These are phyloP conservation scores for Petrophora chlorosata DNA, from an alignment of 2,888 invertebrate species.

Conservation along the genomic window DNA sequence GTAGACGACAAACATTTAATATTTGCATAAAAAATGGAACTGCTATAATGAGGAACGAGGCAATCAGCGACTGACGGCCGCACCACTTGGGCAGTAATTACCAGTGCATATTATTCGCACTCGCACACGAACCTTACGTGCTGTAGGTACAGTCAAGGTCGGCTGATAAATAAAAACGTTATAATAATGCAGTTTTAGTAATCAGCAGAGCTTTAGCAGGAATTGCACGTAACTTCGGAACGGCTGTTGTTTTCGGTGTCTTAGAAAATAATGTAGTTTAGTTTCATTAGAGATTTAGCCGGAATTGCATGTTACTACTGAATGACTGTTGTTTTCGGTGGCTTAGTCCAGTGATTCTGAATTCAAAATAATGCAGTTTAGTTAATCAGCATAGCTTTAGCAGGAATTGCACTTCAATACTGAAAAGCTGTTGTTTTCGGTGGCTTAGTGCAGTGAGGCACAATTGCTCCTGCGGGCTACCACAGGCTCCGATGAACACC, in stretches of 20 bases:
- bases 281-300: neutral
- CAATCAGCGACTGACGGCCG: too few relatives aligned
- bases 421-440: too few relatives aligned
- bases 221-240: too few relatives aligned
- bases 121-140: slow-evolving; percentile 12
- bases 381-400: neutral
- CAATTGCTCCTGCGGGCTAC: too few relatives aligned
- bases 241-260: too few relatives aligned
- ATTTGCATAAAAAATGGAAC: neutral
- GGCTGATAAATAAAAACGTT: slow-evolving; percentile 2
- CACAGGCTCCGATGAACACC: too few relatives aligned
- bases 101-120: slow-evolving; percentile 11
- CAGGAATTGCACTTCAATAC: neutral
- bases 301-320: too few relatives aligned
- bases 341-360: too few relatives aligned
- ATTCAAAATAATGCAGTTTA: neutral
- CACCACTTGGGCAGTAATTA: slow-evolving; percentile 2
- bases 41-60: neutral
- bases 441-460: too few relatives aligned
- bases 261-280: neutral
- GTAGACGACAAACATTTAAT: too few relatives aligned
- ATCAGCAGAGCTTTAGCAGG: neutral
- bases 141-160: slow-evolving; percentile 12
- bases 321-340: too few relatives aligned
- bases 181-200: neutral